Conservation (phyloP, 1,140 invertebrate genomes). For the Phenacoccus solenopsis region DNA sequence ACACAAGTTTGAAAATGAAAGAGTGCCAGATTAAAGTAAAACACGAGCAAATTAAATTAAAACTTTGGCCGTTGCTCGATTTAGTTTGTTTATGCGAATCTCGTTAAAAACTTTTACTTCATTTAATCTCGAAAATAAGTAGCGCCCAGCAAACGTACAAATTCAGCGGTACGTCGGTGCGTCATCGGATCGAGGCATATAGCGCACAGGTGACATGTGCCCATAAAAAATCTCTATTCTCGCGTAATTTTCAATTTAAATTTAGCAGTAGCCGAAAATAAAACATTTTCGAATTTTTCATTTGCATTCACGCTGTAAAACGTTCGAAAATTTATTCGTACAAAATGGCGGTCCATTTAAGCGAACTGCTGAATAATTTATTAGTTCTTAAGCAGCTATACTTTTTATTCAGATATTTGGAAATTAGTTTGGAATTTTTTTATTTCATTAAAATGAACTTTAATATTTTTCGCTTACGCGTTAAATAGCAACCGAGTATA, state of each 20-base stretch:
- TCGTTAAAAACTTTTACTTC: not conserved
- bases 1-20: no score
- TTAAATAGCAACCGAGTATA: no score
- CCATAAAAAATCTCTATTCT: not conserved
- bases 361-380: not conserved
- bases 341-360: not conserved
- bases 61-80: not conserved
- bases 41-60: not conserved
- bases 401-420: not conserved
- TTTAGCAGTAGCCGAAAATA: no score
- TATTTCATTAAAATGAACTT: not conserved
- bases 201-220: not conserved
- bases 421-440: conserved; percentile 3
- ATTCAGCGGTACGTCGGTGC: not conserved
- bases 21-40: no score
- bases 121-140: not conserved
- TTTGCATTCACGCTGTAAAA: not conserved
- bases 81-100: not conserved
- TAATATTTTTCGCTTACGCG: not conserved
- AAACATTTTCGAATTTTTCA: no score
- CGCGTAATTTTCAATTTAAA: not conserved
- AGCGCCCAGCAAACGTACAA: not conserved
- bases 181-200: not conserved
- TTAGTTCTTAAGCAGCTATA: not conserved
- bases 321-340: not conserved